Evolutionary conservation across 2,113 vertebrate species (phyloP).

Genomic region (Cheirogaleus medius): DNA sequence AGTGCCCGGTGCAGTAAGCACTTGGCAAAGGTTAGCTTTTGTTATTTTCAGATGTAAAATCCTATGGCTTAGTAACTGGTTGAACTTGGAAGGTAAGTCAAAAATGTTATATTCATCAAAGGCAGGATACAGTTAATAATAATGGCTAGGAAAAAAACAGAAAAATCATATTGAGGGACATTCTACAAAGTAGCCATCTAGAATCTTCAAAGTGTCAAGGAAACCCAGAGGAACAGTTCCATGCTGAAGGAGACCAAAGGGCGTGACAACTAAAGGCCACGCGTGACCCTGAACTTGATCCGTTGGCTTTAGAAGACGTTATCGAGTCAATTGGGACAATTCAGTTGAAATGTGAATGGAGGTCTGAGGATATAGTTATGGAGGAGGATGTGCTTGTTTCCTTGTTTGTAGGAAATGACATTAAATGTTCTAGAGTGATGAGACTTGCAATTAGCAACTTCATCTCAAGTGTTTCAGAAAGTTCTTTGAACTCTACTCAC

Average conservation of each 20-base stretch:
- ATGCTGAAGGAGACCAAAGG: background rate
- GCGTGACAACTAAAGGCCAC: background rate
- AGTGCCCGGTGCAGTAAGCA: background rate
- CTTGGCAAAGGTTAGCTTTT: background rate
- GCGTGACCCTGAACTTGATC: background rate
- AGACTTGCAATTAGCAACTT: background rate
- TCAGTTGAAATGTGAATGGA: background rate
- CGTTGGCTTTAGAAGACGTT: background rate
- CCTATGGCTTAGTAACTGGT: background rate
- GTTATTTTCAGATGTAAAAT: background rate
- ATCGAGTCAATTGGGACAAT: fast-evolving
- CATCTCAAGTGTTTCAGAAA: background rate
- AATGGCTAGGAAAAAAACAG: background rate
- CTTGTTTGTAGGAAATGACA: background rate
- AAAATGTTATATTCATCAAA: background rate
- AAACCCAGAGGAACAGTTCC: background rate
- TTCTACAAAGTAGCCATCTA: background rate
- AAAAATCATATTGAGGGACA: background rate
- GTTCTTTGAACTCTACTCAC: background rate
- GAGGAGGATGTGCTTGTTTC: background rate
- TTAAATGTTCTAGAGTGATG: background rate
- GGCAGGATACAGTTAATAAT: background rate
- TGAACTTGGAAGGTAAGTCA: background rate
- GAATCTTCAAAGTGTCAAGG: background rate
- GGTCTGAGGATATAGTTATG: background rate